Base-by-base conservation (phyloP, 2,113 vertebrate species). In the Suricata suricatta region DNA sequence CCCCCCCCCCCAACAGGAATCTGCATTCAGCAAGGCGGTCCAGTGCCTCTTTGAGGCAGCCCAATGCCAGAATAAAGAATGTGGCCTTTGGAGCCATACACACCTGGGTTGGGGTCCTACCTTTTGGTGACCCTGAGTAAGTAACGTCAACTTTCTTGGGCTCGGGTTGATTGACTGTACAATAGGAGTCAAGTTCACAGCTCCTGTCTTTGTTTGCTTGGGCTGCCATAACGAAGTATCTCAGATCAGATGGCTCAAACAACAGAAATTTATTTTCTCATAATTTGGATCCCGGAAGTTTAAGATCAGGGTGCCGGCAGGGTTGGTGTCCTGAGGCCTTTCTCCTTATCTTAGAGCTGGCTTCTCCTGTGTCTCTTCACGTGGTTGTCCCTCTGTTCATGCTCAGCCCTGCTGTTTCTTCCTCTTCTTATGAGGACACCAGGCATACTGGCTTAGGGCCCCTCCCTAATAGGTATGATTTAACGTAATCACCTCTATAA, bases 171-270 rank as follows among this genome's bases (percentile, higher is more conserved):
- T 85, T 33, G 12, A 2, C 57, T n/a, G 0, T 10, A 3, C 3
- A 0, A 2, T 0, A 21, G 29, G n/a, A 44, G 2, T 29, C 25
- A 3, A 10, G 31, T 50, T 50, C 44, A 9, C 0, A 38, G 47
- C 5, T 64, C 11, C 57, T n/a, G 44, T 21, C 17, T 29, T 33
- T 9, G 31, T 86, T 64, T 77, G 31, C 31, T 31, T 5, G 3
- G 63, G 10, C 50, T n/a, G 27, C 84, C 31, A 0, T 47, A 21
- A 21, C 14, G 5, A 17, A 57, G 69, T 23, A 6, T 21, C 80
- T 35, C 13, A 76, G n/a, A 2, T 31, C 29, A 33, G 13, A 15
- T 50, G 64, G 7, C 72, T 92, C 64, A 1, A 19, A 44, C 38
- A 21, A 27, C 31, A 88, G 64, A 52, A 66, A 17, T 47, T 0